Conservation (phyloP, 2,888 invertebrate genomes). For the Eutolmus rufibarbis region DNA sequence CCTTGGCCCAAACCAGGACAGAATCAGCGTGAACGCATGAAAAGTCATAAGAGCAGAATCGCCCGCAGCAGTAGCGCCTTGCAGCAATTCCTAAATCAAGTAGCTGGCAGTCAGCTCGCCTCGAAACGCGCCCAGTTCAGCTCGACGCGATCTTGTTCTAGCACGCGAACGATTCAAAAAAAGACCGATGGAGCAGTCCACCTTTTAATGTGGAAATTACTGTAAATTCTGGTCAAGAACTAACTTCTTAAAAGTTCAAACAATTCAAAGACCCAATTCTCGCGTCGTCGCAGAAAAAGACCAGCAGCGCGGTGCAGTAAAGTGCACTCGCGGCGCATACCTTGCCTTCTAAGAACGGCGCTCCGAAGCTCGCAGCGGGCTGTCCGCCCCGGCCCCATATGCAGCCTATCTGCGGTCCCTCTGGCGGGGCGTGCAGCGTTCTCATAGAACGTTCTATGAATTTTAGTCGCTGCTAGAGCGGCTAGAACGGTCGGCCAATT, state of each 20-base stretch:
- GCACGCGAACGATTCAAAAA: not conserved
- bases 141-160: constrained; percentile 3
- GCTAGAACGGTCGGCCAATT: not conserved
- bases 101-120: constrained; percentile 49
- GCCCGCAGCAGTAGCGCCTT: not conserved
- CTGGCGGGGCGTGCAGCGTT: not conserved
- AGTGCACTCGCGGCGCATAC: not conserved
- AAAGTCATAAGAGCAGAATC: not conserved
- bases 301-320: not conserved
- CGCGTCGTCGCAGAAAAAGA: not conserved
- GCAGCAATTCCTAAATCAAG: constrained; percentile 49
- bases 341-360: not conserved
- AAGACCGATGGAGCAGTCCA: not conserved
- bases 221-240: constrained; percentile 51
- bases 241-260: constrained; percentile 50
- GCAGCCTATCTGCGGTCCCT: not conserved
- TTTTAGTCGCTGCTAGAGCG: not conserved
- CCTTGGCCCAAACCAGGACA: not conserved
- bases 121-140: constrained; percentile 49
- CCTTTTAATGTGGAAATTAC: constrained; percentile 25
- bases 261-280: constrained; percentile 48
- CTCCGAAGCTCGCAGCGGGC: constrained; percentile 7
- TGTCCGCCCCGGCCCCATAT: constrained; percentile 1
- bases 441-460: constrained; percentile 8
- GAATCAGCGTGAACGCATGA: not conserved